Base-by-base conservation (phyloP, 1,140 invertebrate genomes). In the Aradophagus sp. region DNA sequence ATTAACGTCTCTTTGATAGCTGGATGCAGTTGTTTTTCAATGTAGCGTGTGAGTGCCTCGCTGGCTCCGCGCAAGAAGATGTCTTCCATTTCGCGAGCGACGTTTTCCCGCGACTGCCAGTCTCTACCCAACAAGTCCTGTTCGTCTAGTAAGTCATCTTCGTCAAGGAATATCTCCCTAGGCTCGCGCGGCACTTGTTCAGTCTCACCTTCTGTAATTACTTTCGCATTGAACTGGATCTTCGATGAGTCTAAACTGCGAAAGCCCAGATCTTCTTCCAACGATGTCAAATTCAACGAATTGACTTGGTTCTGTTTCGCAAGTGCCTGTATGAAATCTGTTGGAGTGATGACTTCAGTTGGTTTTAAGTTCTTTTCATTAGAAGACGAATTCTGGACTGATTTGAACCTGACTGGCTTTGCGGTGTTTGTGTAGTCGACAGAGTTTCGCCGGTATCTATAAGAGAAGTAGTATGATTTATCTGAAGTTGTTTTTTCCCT, bases 1-100 rank as follows among this genome's bases (percentile, higher is more conserved):
- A 94, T 93, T 10, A 94, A 83, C 1, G 93, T 93, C 73, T 95
- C 93, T 80, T 93, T 93, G 27, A 95, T 92, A 15, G 92, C 92
- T 10, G 92, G 91, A 78, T 95, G 91, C 14, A 94, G 80, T 74
- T 93, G 91, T 72, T 90, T 90, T 77, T 95, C 92, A 89, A 95
- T 93, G 72, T 94, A 94, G 17, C 90, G 91, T 0, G 92, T 93
- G 15, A 95, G 77, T n/a, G 93, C 86, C 4, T 92, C 90, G 47
- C 92, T 88, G 14, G 93, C 92, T 8, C 92, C 91, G 79, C 91
- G 90, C 0, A 93, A 87, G 75, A 94, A 94, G 23, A 94, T 90
- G 66, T 94, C 92, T 78, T 94, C 93, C 89, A 95, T 92, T 82
- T 95, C 93, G 44, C 88, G 87, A 0, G 91, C 90, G 38, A 93